Evolutionary conservation across 64 coral and sea anemone species (phyloP).

Genomic region (Stichodactyla mertensii): DNA sequence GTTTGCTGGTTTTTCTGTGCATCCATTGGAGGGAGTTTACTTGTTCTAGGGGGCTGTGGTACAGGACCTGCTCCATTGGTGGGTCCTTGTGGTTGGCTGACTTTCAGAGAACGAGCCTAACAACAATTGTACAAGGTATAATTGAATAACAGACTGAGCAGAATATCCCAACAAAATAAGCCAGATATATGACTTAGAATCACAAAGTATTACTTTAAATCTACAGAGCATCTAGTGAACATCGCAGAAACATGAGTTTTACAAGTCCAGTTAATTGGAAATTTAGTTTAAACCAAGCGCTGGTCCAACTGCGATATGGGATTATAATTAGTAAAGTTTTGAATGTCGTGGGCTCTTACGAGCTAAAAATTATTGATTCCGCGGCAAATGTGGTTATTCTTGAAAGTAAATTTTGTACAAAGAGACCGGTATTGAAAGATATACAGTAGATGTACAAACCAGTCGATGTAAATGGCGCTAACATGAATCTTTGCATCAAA

Average conservation of each 20-base stretch:
- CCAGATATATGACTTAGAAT: neutral
- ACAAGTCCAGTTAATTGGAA: too few species aligned
- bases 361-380: too few species aligned
- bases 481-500: neutral
- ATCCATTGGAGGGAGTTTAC: conserved; percentile 87
- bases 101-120: conserved; percentile 86
- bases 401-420: neutral
- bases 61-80: conserved; percentile 64
- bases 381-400: too few species aligned
- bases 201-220: too few species aligned
- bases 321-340: too few species aligned
- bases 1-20: conserved; percentile 97
- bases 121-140: neutral
- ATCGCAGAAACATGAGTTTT: too few species aligned
- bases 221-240: too few species aligned
- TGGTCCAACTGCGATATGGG: too few species aligned
- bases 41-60: conserved; percentile 82
- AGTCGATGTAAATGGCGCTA: neutral
- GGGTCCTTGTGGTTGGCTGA: conserved; percentile 80
- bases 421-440: neutral
- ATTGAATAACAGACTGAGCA: neutral
- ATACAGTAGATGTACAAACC: neutral
- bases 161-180: neutral
- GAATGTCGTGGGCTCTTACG: too few species aligned
- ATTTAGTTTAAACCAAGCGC: too few species aligned